Conservation (phyloP, 2,797 vertebrate genomes). For the Scolopax bukidnonensis region DNA sequence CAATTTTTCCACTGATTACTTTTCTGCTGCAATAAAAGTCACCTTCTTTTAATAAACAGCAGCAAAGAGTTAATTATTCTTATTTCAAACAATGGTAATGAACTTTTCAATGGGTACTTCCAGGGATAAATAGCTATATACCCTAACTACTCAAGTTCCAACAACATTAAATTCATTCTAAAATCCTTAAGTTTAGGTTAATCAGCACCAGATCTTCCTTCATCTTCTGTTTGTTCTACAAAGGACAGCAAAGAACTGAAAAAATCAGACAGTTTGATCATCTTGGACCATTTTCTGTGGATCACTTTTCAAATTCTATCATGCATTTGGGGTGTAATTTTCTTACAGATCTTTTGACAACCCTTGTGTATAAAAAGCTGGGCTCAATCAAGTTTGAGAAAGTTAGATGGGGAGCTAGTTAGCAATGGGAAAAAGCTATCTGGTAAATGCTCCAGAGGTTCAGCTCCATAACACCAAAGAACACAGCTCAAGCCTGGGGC, state of each 20-base stretch:
- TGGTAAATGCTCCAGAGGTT: not conserved
- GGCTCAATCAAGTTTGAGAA: not conserved
- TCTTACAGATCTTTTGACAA: constrained; percentile 23
- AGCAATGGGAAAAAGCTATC: not conserved
- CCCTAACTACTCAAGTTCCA: constrained; percentile 1
- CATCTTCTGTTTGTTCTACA: not conserved
- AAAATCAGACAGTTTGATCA: not conserved
- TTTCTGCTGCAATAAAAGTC: not conserved
- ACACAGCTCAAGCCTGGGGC: not conserved
- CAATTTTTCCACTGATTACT: not conserved
- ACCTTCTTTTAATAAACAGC: constrained; percentile 47
- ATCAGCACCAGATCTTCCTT: constrained; percentile 29
- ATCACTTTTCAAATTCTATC: not conserved
- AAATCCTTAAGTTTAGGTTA: constrained; percentile 38
- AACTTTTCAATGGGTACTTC: constrained; percentile 46
- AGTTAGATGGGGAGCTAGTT: not conserved
- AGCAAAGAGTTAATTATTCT: constrained; percentile 7
- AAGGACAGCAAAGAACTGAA: not conserved
- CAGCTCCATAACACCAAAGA: not conserved
- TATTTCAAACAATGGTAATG: constrained; percentile 38
- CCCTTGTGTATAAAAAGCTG: not conserved
- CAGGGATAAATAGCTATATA: constrained; percentile 49
- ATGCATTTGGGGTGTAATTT: not conserved
- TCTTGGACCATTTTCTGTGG: not conserved
- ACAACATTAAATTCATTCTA: not conserved